Base-by-base conservation (phyloP, 2,888 invertebrate genomes). In the Eilema sororculum region DNA sequence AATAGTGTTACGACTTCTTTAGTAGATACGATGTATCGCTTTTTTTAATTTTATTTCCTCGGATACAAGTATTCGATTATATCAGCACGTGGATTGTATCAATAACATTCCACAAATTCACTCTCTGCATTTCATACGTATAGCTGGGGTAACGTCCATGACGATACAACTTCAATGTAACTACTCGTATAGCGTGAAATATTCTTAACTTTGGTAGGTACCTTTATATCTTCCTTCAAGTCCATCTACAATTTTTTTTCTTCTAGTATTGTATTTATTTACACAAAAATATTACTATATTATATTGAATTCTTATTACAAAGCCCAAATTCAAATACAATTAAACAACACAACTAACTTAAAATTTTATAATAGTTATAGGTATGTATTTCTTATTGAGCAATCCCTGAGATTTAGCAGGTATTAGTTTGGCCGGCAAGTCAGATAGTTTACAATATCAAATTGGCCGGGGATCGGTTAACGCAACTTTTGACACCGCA, bases 361-460 rank as follows among this genome's bases (percentile, higher is more conserved):
- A 16, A 13, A 16, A 41, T 41, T 41, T 8, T 22, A 62, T 22
- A 24, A 13, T 24, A 22, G n/a, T 28, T 25, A 58, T 24, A 59
- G 10, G n/a, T 20, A 10, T 13, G n/a, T 24, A 46, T 16, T n/a
- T 37, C 20, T 52, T 56, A 6, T n/a, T 2, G 22, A 37, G 57
- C 9, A 33, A 63, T 58, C 62, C 20, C 37, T 60, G 71, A 67
- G 70, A 76, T 72, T 71, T 65, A 70, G 67, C 71, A 57, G 76
- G 81, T 78, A 82, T 81, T 77, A 79, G 81, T 84, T 85, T 83
- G 89, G 86, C 84, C 79, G 85, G 78, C 71, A 84, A 86, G 80
- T 81, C 85, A 87, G 88, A 89, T 89, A 90, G 88, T 84, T 86
- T 80, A 85, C 86, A 84, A 84, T 85, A 81, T 81, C 80, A 78